A percentile compares a stretch with the other conserved stretches of the same genome.
phyloP scores from a whole-genome alignment of 2,888 invertebrate species.

The Hirtodrosophila trivittata region DNA sequence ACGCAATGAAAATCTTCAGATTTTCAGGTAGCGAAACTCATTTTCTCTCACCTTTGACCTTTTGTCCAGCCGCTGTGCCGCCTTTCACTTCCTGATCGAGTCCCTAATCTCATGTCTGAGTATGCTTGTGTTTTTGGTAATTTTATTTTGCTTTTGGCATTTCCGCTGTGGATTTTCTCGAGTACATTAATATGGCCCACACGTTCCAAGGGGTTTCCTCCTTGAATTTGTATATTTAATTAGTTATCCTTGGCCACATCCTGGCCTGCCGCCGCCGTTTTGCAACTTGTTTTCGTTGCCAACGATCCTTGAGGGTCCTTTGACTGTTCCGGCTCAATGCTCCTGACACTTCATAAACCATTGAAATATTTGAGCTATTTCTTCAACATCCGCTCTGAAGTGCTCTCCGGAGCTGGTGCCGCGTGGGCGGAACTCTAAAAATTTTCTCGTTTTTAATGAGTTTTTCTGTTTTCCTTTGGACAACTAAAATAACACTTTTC shows the following conservation, averaged over 20 bases:
- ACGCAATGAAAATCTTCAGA: neutral
- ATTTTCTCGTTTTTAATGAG: slow-evolving; percentile 53
- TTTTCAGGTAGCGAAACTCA: neutral
- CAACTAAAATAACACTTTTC: slow-evolving; percentile 74
- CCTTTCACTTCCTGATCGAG: slow-evolving; percentile 46
- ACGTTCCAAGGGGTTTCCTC: slow-evolving; percentile 45
- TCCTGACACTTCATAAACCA: slow-evolving; percentile 54
- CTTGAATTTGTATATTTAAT: slow-evolving; percentile 45
- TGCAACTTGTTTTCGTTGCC: slow-evolving; percentile 56
- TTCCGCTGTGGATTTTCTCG: slow-evolving; percentile 62
- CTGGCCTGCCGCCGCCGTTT: slow-evolving; percentile 43
- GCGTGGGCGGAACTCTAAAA: slow-evolving; percentile 69
- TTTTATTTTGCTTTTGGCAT: slow-evolving; percentile 61
- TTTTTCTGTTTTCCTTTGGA: slow-evolving; percentile 49
- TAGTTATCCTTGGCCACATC: slow-evolving; percentile 49
- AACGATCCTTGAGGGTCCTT: slow-evolving; percentile 30
- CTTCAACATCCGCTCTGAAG: slow-evolving; percentile 37
- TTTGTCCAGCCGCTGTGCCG: slow-evolving; percentile 8
- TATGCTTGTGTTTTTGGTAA: slow-evolving; percentile 37
- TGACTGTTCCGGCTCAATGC: slow-evolving; percentile 35
- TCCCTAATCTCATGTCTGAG: slow-evolving; percentile 13
- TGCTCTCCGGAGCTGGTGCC: slow-evolving; percentile 17
- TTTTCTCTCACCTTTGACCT: slow-evolving; percentile 22
- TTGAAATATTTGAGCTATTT: slow-evolving; percentile 26
- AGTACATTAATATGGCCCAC: slow-evolving; percentile 60